phyloP scores from a whole-genome alignment of 1,140 invertebrate genomes.

The Tetramorium alpestre region DNA sequence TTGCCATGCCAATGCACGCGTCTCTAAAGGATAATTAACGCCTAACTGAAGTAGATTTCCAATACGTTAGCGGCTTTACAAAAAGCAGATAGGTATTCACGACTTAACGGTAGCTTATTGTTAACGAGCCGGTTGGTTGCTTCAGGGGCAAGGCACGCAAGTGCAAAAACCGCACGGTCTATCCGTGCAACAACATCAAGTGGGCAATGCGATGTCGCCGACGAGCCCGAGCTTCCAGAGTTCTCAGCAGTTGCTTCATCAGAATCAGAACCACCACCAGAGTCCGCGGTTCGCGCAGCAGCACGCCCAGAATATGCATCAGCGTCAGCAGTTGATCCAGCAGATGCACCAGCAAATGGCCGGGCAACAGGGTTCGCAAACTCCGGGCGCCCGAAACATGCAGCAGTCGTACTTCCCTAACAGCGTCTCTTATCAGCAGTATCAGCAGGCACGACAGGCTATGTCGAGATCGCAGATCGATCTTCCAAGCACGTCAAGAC shows the following conservation, averaged over 20 bases:
- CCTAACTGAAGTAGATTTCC: background rate
- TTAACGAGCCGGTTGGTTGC: conserved; percentile 43
- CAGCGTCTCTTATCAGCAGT: conserved; percentile 80
- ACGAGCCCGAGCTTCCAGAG: conserved; percentile 77
- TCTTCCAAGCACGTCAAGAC: conserved; percentile 81
- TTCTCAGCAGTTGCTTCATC: conserved; percentile 81
- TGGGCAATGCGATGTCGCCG: conserved; percentile 57
- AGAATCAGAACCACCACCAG: conserved; percentile 80
- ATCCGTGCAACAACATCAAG: conserved; percentile 76
- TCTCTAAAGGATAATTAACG: conserved; percentile 2
- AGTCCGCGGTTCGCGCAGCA: conserved; percentile 82
- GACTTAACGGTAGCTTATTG: conserved; percentile 26
- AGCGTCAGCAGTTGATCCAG: conserved; percentile 86
- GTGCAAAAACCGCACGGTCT: conserved; percentile 75
- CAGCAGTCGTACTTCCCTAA: conserved; percentile 77
- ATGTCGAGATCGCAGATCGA: conserved; percentile 83
- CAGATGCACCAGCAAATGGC: conserved; percentile 87
- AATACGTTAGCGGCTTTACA: background rate
- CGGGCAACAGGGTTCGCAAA: conserved; percentile 71
- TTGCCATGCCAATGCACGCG: background rate
- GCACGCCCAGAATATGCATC: conserved; percentile 83
- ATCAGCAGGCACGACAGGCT: conserved; percentile 83
- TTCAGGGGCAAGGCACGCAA: conserved; percentile 63
- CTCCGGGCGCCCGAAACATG: conserved; percentile 51
- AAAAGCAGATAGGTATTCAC: conserved; percentile 1